These are phyloP conservation scores for Passer montanus DNA, from an alignment of 2,113 vertebrate genomes.

Conservation along the genomic window DNA sequence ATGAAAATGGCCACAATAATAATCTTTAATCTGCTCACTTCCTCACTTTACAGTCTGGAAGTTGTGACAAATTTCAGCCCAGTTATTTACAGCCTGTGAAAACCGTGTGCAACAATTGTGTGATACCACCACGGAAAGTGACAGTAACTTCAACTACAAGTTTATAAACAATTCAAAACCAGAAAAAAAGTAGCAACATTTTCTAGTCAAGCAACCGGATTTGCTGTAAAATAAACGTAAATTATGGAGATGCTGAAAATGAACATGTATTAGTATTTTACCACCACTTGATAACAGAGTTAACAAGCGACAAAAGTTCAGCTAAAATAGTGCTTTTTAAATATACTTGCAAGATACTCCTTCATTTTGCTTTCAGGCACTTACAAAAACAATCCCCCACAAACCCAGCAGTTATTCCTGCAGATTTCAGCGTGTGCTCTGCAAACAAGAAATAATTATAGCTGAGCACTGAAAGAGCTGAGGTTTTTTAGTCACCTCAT, in stretches of 20 bases:
- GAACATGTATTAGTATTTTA: neutral
- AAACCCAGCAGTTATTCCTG: constrained; percentile 23
- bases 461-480: neutral
- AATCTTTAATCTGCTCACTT: neutral
- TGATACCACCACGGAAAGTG: neutral
- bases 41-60: neutral
- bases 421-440: neutral
- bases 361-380: constrained; percentile 16
- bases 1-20: neutral
- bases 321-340: constrained; percentile 44
- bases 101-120: neutral
- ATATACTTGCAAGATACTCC: constrained; percentile 12
- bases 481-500: neutral
- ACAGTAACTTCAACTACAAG: neutral
- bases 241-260: neutral
- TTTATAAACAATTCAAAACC: neutral
- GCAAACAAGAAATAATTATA: constrained; percentile 54
- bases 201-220: neutral
- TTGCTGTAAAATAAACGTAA: neutral
- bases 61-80: neutral
- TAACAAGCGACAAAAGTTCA: constrained; percentile 15
- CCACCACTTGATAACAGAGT: neutral
- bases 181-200: neutral
- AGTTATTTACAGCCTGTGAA: neutral
- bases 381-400: constrained; percentile 29